Base-by-base conservation (phyloP, 2,797 vertebrate genomes). In the Scyliorhinus canicula region DNA sequence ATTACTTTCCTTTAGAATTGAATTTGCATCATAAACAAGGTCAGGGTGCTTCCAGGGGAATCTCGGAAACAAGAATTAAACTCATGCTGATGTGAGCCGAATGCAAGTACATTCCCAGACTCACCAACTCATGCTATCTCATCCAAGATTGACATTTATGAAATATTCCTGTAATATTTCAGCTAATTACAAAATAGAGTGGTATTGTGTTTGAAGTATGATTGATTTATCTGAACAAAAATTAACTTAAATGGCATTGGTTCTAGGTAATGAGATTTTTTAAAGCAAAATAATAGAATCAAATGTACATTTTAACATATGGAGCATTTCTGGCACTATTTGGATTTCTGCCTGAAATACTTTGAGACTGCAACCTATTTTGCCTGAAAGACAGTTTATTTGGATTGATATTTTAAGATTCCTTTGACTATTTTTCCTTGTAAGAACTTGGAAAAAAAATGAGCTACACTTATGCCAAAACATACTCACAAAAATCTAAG, bases 171-270 rank as follows among this genome's bases (percentile, higher is more conserved):
- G 57, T 63, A 65, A 40, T 63, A 63, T 63, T 91, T 60, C 57
- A 65, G 19, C n/a, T 91, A 65, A 65, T 65, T 44, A 91, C n/a
- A 44, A 24, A 65, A 35, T n/a, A n/a, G 35, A n/a, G 63, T 91
- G 88, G 57, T 65, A 44, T 65, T 91, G 3, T 24, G 2, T 65
- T 91, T 44, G n/a, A 91, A 91, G 65, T 40, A 65, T 91, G n/a
- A 91, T 44, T 91, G 63, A 91, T 65, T 91, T 63, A n/a, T 91
- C 79, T 26, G 79, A 82, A 47, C 79, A 82, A 44, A 82, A 47
- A 82, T 47, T 47, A 1, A 47, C 47, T 82, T 26, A 91, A 90
- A n/a, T 65, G 7, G 40, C 65, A 24, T 24, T 0, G 26, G 60
- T 65, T 44, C 60, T 60, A 91, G 24, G 24, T 65, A 44, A 91